phyloP scores from a whole-genome alignment of 2,888 invertebrate genomes.

The Cyrtodaria siliqua region DNA sequence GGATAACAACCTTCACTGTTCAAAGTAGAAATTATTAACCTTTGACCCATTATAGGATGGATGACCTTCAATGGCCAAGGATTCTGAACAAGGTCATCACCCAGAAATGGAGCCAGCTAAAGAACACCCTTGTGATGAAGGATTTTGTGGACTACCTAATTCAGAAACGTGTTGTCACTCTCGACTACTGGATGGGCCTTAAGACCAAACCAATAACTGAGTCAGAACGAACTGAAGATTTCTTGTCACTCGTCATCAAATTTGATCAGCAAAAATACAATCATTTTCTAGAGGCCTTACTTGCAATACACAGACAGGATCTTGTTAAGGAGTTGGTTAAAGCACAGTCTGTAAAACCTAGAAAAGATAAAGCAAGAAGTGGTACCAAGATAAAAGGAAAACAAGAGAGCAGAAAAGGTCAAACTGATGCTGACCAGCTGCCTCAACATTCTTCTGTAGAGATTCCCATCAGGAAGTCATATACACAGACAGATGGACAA shows the following conservation, averaged over 20 bases:
- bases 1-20: too few relatives aligned
- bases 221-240: slow-evolving; percentile 62
- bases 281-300: slow-evolving; percentile 53
- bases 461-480: not conserved
- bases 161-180: slow-evolving; percentile 55
- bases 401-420: slow-evolving; percentile 6
- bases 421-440: slow-evolving; percentile 45
- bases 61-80: slow-evolving; percentile 59
- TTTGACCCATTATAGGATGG: slow-evolving; percentile 60
- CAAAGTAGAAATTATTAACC: too few relatives aligned
- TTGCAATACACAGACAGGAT: slow-evolving; percentile 42
- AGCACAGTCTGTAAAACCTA: slow-evolving; percentile 29
- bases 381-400: not conserved
- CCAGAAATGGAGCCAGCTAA: slow-evolving; percentile 56
- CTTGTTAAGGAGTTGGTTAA: slow-evolving; percentile 45
- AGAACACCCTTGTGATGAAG: slow-evolving; percentile 62
- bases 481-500: not conserved
- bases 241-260: slow-evolving; percentile 53
- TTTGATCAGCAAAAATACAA: slow-evolving; percentile 55
- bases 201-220: slow-evolving; percentile 60
- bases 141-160: slow-evolving; percentile 65
- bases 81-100: slow-evolving; percentile 54
- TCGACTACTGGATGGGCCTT: slow-evolving; percentile 64
- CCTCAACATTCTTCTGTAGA: slow-evolving; percentile 1
- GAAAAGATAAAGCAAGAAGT: not conserved